Base-by-base conservation (phyloP, 2,888 invertebrate species). In the Netelia fuscicornis region DNA sequence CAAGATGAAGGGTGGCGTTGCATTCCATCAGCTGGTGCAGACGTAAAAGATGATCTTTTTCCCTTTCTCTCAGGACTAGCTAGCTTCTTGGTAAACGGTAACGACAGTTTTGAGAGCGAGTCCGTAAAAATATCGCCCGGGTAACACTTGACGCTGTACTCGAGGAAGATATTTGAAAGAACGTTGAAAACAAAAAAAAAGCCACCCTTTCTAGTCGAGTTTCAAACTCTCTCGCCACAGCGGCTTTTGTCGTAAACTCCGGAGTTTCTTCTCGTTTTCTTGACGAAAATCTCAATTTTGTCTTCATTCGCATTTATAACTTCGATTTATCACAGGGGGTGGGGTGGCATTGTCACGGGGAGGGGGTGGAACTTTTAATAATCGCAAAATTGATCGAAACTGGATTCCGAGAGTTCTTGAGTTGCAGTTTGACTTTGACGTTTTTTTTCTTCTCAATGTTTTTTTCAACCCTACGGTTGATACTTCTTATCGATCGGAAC, bases 21-120 rank as follows among this genome's bases (percentile, higher is more conserved):
- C 76, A 81, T 72, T 80, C 81, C 82, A 87, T 88, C 87, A 86
- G 84, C 86, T 84, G 85, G 68, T 52, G 37, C 17, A 78, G 79
- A 83, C 83, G 83, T 87, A 86, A 87, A 87, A 85, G 65, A 83
- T 78, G 23, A 67, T 71, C 30, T 37, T 67, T 48, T 54, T 71
- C n/a, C 5, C 20, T 10, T 10, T 74, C 44, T 54, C 54, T 67
- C 68, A 23, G 48, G 67, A 30, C 52, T 23, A 10, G 25, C 6
- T 10, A 77, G 42, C 64, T 52, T 72, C 44, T 72, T 56, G 20
- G 13, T 62, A 42, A 52, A 65, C 60, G 78, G 60, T 62, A 56
- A 76, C 56, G 48, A 60, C 58, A 76, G 2, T 20, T 44, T 65
- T 48, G 6, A 37, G 11, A 75, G 48, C 13, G 65, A 58, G 17